These are phyloP conservation scores for Drosophila aldrichi DNA, from an alignment of 2,888 invertebrate genomes.

Conservation along the genomic window DNA sequence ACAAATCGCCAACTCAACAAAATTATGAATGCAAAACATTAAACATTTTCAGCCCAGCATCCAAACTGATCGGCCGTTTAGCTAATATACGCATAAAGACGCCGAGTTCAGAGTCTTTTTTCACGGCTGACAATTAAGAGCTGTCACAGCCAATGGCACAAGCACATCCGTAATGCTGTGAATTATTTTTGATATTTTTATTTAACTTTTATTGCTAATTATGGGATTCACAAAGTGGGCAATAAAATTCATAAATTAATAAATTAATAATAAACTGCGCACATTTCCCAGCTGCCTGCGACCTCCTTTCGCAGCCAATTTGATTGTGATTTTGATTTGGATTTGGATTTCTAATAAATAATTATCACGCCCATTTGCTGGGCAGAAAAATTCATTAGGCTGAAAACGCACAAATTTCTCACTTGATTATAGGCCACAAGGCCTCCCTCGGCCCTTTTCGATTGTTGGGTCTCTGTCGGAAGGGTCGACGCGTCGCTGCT, in stretches of 20 bases:
- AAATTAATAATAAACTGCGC: constrained; percentile 13
- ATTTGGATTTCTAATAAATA: constrained; percentile 32
- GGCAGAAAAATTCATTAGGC: constrained; percentile 70
- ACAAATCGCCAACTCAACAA: background rate
- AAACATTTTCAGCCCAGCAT: constrained; percentile 51
- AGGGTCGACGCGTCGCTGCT: constrained; percentile 47
- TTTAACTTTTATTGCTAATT: constrained; percentile 42
- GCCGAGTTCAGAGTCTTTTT: constrained; percentile 38
- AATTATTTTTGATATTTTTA: constrained; percentile 46
- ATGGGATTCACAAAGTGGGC: constrained; percentile 16
- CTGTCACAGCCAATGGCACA: constrained; percentile 31
- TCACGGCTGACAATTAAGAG: constrained; percentile 71
- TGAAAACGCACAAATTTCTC: constrained; percentile 58
- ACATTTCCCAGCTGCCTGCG: constrained; percentile 39
- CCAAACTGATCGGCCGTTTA: constrained; percentile 7
- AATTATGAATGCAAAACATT: constrained; percentile 73
- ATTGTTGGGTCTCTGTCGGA: constrained; percentile 33
- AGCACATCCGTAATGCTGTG: constrained; percentile 55
- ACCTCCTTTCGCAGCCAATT: constrained; percentile 58
- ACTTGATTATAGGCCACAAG: constrained; percentile 68
- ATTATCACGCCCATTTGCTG: constrained; percentile 65
- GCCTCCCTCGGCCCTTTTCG: constrained; percentile 43
- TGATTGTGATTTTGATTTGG: constrained; percentile 29
- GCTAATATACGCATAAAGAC: constrained; percentile 42
- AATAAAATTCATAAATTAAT: constrained; percentile 23